These are phyloP conservation scores for Cliona cf. orientalis DNA, from an alignment of 37 sponge, comb jelly and placozoan species.

Conservation along the genomic window DNA sequence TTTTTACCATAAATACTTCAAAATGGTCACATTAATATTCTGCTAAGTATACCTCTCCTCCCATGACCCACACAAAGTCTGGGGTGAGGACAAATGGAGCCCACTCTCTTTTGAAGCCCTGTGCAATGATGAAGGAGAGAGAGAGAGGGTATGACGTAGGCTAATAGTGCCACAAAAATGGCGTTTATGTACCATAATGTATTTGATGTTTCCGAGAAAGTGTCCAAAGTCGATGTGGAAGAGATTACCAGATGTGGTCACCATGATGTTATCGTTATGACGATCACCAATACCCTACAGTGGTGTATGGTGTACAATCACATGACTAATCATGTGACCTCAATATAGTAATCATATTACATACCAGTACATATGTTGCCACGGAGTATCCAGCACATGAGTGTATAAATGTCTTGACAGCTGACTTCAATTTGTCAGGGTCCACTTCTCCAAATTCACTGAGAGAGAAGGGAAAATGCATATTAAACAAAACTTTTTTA, in stretches of 20 bases:
- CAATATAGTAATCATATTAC: slow-evolving; percentile 12
- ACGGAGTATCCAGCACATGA: slow-evolving; percentile 96
- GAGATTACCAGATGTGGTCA: slow-evolving; percentile 89
- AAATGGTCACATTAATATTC: not conserved
- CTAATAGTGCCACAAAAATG: not conserved
- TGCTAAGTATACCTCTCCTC: slow-evolving; percentile 63
- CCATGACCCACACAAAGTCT: slow-evolving; percentile 95
- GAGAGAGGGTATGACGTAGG: not conserved
- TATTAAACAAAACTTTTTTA: no score
- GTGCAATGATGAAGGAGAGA: not conserved
- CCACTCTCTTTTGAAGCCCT: slow-evolving; percentile 93
- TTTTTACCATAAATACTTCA: no score
- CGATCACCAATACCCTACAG: slow-evolving; percentile 89
- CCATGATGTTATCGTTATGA: slow-evolving; percentile 97
- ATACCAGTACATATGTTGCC: slow-evolving; percentile 87
- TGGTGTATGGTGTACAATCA: not conserved
- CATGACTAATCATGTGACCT: not conserved
- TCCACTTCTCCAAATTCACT: slow-evolving; percentile 73
- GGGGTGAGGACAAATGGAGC: slow-evolving; percentile 96
- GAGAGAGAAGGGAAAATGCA: no score
- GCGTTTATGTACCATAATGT: slow-evolving; percentile 60
- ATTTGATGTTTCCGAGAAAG: slow-evolving; percentile 95
- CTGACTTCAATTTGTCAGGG: slow-evolving; percentile 62
- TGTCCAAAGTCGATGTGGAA: slow-evolving; percentile 99
- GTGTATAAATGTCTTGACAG: slow-evolving; percentile 68